Percentiles rank a stretch among this genome's conserved stretches.
Evolutionary conservation across 2,888 invertebrate genomes (phyloP).

Genomic region (Platerodrilus igneus): DNA sequence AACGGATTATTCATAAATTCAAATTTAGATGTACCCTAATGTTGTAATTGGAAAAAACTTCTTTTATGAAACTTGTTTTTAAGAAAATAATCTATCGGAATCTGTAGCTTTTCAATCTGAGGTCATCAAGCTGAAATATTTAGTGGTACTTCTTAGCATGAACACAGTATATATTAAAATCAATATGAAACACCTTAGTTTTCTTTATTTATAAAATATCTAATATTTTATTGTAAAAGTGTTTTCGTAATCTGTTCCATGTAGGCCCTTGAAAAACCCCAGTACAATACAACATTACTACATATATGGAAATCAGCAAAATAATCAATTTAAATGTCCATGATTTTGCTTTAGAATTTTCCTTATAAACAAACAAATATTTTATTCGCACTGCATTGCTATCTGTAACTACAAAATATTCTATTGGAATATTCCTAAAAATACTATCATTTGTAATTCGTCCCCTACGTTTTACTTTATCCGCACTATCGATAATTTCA

Average conservation of each 20-base stretch:
- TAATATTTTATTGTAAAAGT: conserved; percentile 13
- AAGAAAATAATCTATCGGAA: too few species aligned
- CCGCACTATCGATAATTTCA: conserved; percentile 71
- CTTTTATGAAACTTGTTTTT: too few species aligned
- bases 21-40: too few species aligned
- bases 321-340: conserved; percentile 21
- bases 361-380: conserved; percentile 66
- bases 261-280: conserved; percentile 24
- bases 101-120: too few species aligned
- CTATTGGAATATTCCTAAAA: conserved; percentile 54
- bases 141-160: too few species aligned
- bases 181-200: too few species aligned
- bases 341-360: conserved; percentile 23
- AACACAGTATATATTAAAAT: too few species aligned
- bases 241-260: conserved; percentile 18
- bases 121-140: too few species aligned
- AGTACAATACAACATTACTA: conserved; percentile 20
- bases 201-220: too few species aligned
- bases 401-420: conserved; percentile 72
- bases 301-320: conserved; percentile 19
- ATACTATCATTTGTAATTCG: conserved; percentile 35
- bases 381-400: conserved; percentile 70
- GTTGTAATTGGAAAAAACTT: too few species aligned
- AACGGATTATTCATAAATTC: too few species aligned
- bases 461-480: conserved; percentile 55